phyloP scores from a whole-genome alignment of 2,797 vertebrate genomes.

The Micromesistius poutassou region DNA sequence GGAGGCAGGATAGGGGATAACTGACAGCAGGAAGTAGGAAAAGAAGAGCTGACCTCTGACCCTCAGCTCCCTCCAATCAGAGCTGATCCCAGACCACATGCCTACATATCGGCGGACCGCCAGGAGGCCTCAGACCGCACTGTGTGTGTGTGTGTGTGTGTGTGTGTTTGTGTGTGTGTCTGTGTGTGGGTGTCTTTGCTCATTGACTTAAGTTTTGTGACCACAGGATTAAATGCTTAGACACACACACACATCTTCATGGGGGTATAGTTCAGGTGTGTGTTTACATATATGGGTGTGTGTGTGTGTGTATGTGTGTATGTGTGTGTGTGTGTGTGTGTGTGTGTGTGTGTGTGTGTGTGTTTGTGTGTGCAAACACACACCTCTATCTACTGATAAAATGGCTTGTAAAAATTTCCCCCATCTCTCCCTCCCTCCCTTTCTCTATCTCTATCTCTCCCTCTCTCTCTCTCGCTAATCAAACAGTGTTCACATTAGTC shows the following conservation, averaged over 20 bases:
- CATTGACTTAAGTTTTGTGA: not conserved
- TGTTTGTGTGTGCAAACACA: no score
- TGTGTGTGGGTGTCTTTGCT: not conserved
- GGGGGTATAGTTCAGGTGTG: not conserved
- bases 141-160: no score
- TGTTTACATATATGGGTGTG: no score
- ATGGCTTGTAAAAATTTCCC: not conserved
- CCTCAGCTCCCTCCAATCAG: no score
- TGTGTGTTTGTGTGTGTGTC: no score
- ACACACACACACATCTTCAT: conserved; percentile 2
- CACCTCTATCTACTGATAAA: not conserved
- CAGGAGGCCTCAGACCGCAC: no score
- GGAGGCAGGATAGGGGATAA: not conserved
- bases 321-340: conserved; percentile 12
- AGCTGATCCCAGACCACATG: no score
- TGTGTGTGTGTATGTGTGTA: conserved; percentile 4
- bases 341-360: not conserved
- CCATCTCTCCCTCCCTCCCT: not conserved
- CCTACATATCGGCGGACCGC: no score
- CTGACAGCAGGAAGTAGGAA: not conserved
- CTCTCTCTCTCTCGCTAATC: not conserved
- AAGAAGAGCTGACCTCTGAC: no score
- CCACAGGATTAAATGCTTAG: not conserved
- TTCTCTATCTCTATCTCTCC: not conserved
- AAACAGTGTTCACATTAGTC: not conserved